Evolutionary conservation across 2,113 vertebrate genomes (phyloP).

Genomic region (Felis chaus): DNA sequence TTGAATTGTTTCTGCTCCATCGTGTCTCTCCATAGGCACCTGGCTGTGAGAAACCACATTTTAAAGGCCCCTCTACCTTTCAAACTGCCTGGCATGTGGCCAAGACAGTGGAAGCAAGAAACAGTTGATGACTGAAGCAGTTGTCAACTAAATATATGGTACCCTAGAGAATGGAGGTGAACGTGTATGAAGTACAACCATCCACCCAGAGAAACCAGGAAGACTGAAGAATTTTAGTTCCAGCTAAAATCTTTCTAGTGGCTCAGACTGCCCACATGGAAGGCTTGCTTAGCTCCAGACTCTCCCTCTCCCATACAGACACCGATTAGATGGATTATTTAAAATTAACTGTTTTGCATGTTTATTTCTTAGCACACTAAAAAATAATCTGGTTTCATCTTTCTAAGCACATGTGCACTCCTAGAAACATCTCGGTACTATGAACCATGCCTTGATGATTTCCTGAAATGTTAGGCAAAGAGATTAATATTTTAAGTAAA

Average conservation of each 20-base stretch:
- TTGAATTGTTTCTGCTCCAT: not conserved
- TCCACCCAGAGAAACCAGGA: not conserved
- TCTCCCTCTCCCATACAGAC: not conserved
- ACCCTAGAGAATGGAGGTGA: not conserved
- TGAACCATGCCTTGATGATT: not conserved
- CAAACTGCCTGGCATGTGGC: not conserved
- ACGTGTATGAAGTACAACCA: not conserved
- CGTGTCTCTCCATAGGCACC: not conserved
- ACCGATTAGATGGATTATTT: not conserved
- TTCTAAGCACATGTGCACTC: not conserved
- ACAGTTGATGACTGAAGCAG: not conserved
- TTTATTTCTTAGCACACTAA: not conserved
- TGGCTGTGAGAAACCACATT: not conserved
- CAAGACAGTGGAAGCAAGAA: not conserved
- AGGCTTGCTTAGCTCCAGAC: not conserved
- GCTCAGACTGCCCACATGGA: not conserved
- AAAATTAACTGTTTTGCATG: not conserved
- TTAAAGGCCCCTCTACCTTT: not conserved
- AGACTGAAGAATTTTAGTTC: not conserved
- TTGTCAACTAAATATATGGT: not conserved
- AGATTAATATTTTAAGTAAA: conserved; percentile 24
- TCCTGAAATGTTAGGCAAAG: not conserved
- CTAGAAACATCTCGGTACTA: not conserved
- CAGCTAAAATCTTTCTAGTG: not conserved
- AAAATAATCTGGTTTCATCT: not conserved